Base-by-base conservation (phyloP, 2,888 invertebrate genomes). In the Andrena bicolor region DNA sequence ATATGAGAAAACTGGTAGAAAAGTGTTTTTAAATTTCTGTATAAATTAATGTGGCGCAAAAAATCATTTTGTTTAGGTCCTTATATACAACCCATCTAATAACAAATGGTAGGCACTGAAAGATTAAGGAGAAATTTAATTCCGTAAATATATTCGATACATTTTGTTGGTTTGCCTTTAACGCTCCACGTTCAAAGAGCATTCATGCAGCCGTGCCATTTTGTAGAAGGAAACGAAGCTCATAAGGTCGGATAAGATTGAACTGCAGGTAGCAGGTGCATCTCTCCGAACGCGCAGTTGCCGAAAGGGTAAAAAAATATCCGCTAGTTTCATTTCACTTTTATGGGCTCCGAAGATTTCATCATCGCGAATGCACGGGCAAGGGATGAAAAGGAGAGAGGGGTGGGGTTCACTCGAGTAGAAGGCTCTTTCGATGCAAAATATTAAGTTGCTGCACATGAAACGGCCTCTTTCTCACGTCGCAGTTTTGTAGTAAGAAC, bases 291-390 rank as follows among this genome's bases (percentile, higher is more conserved):
- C 16, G 41, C 10, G 53, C 63, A 49, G 35, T 74, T 66, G 64
- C 41, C 60, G 51, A 66, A 56, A 26, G 41, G 35, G 6, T n/a
- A 26, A 72, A 78, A 85, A 78, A 86, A 86, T 53, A 81, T 81
- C 84, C 72, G 86, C 70, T 76, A 76, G 84, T 81, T 76, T 82
- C 77, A 76, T 88, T 84, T 77, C 70, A 65, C 60, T 66, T 87
- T 88, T 84, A 86, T 58, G 76, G 49, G 26, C 56, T 68, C 82
- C 76, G 72, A 86, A 82, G 80, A 87, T 87, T 87, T 87, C 84
- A 84, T 87, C 87, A 77, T 83, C 76, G 70, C 2, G 60, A n/a
- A 51, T 26, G 53, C 35, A 26, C n/a, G 1, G 65, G 48, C 32
- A 63, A 65, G 41, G 48, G 63, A 63, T 48, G 72, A 69, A 71